Percentiles rank a stretch among this genome's conserved stretches.
Evolutionary conservation across 1,140 invertebrate genomes (phyloP).

Genomic region (Drosophila subobscura): DNA sequence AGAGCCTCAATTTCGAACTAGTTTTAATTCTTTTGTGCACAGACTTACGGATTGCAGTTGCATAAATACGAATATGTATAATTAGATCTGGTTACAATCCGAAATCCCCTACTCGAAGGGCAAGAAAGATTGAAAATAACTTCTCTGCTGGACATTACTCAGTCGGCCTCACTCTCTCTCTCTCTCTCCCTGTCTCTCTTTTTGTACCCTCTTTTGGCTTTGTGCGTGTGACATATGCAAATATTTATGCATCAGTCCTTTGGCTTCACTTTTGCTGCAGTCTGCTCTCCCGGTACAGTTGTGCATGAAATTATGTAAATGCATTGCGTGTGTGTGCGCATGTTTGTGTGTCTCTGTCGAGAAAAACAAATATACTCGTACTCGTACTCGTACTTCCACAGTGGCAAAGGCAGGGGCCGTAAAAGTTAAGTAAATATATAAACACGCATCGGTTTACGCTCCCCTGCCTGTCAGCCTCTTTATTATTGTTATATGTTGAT

Average conservation of each 20-base stretch:
- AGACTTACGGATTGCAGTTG: too few species aligned
- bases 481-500: conserved; percentile 60
- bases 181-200: not conserved
- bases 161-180: conserved; percentile 6
- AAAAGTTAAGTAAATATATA: conserved; percentile 61
- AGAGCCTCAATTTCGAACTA: too few species aligned
- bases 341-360: conserved; percentile 6
- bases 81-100: too few species aligned
- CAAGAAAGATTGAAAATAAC: conserved; percentile 4
- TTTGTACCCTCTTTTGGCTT: conserved; percentile 21
- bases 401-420: conserved; percentile 27
- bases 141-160: conserved; percentile 35
- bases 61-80: too few species aligned
- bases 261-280: conserved; percentile 9
- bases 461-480: conserved; percentile 61
- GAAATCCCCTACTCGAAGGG: not conserved
- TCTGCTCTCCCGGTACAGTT: conserved; percentile 10
- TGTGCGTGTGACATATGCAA: conserved; percentile 63
- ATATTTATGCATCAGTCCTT: conserved; percentile 53
- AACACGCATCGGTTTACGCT: conserved; percentile 67
- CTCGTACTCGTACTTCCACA: not conserved
- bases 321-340: conserved; percentile 4
- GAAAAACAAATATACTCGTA: conserved; percentile 32
- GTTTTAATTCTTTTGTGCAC: too few species aligned
- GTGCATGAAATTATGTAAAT: conserved; percentile 57